phyloP scores from a whole-genome alignment of 2,797 vertebrate genomes.

The Clarias pachynema region DNA sequence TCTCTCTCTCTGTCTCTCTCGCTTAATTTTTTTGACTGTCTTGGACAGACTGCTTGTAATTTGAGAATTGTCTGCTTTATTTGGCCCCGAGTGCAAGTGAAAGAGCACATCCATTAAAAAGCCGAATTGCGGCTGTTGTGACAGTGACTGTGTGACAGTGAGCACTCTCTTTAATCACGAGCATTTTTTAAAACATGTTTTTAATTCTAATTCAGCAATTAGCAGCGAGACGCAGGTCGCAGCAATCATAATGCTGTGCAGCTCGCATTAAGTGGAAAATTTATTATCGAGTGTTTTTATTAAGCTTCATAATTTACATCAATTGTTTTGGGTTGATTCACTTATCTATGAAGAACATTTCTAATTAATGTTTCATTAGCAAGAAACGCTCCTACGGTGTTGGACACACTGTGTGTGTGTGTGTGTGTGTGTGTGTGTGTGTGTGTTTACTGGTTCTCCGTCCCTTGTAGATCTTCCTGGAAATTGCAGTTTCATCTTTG shows the following conservation, averaged over 20 bases:
- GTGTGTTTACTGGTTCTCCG: slow-evolving; percentile 21
- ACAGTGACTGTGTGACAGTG: slow-evolving; percentile 18
- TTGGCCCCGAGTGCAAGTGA: slow-evolving; percentile 12
- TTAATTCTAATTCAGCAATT: slow-evolving; percentile 56
- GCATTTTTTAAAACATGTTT: slow-evolving; percentile 43
- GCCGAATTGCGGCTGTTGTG: neutral
- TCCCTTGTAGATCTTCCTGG: slow-evolving; percentile 82
- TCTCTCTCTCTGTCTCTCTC: neutral
- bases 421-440: no score
- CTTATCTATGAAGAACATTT: slow-evolving; percentile 50
- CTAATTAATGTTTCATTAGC: slow-evolving; percentile 51
- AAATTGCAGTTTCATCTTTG: slow-evolving; percentile 80
- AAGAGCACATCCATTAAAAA: slow-evolving; percentile 31
- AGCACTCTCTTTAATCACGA: slow-evolving; percentile 50
- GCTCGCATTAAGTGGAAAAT: slow-evolving; percentile 44
- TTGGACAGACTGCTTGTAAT: neutral
- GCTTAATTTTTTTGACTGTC: neutral
- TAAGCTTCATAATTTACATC: slow-evolving; percentile 2
- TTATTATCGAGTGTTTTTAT: slow-evolving; percentile 34
- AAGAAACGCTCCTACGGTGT: neutral
- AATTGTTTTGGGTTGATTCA: slow-evolving; percentile 48
- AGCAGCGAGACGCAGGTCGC: slow-evolving; percentile 41
- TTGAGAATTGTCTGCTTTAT: neutral
- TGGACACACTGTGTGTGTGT: no score
- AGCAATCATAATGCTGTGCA: slow-evolving; percentile 53